Base-by-base conservation (phyloP, 2,888 invertebrate species). In the Creontiades dilutus region DNA sequence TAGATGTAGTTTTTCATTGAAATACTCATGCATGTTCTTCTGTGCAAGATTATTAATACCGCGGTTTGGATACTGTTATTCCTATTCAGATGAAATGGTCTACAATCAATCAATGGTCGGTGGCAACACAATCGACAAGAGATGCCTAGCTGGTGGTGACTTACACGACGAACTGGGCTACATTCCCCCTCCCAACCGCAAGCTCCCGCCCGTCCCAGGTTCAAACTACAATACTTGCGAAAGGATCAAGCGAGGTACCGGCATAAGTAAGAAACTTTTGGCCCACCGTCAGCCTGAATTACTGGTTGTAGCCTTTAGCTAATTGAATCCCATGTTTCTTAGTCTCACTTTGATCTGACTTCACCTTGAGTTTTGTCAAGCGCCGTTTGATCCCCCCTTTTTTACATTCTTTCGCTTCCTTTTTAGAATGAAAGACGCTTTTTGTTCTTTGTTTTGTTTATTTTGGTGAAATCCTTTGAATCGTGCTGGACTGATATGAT, bases 161-260 rank as follows among this genome's bases (percentile, higher is more conserved):
- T 94, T 98, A 48, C 95, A 97, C 48, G 98, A 98, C 93, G 98
- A 98, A 93, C 95, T 98, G 52, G 98, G 98, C 89, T 98, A 98
- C 94, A 98, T 98, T 93, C 97, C 98, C 0, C 98, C 98, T 28
- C 98, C 98, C 89, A 98, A 98, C 94, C 95, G 98, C 92, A 98
- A 98, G 94, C 95, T 98, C 90, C 98, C 98, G 0, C 98, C 98
- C 28, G 98, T 98, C 11, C 98, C 98, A 89, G 98, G 98, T 92
- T 97, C 97, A 89, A 98, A 98, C 94, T 98, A 98, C 94, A 98
- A 97, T 94, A 98, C 98, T 48, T 98, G 98, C 94, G 98, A 98
- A 94, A 95, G 98, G 93, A 97, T 98, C 94, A 98, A 98, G 95
- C 95, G 98, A 94, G 97, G 97, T 96, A 97, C 96, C 94, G 96